Conservation (phyloP, 2,113 vertebrate species). For the Caracal caracal region DNA sequence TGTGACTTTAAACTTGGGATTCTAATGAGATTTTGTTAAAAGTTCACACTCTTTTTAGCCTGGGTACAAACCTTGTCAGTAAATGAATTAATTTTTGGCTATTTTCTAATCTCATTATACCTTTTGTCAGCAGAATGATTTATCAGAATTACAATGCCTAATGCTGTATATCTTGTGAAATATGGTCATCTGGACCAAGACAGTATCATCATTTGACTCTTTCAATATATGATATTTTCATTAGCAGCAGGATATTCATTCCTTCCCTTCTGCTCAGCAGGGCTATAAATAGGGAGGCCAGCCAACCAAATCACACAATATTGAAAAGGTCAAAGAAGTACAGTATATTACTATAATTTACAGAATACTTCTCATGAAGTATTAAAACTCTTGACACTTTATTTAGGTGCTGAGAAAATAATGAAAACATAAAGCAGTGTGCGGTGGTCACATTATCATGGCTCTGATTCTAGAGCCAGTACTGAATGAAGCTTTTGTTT, state of each 20-base stretch:
- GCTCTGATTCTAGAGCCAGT: slow-evolving; percentile 43
- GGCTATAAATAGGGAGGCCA: slow-evolving; percentile 84
- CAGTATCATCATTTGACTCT: slow-evolving; percentile 75
- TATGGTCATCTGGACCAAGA: slow-evolving; percentile 60
- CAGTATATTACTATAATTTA: slow-evolving; percentile 83
- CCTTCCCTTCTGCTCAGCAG: slow-evolving; percentile 65
- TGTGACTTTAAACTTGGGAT: slow-evolving; percentile 77
- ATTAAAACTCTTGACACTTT: slow-evolving; percentile 81
- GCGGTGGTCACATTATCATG: slow-evolving; percentile 48
- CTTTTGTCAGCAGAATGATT: slow-evolving; percentile 84
- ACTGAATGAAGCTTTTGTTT: slow-evolving; percentile 57
- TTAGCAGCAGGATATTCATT: slow-evolving; percentile 81
- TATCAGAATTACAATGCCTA: slow-evolving; percentile 80
- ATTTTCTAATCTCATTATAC: slow-evolving; percentile 86
- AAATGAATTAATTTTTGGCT: slow-evolving; percentile 82
- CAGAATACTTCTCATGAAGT: slow-evolving; percentile 75
- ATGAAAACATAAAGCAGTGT: slow-evolving; percentile 76
- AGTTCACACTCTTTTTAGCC: slow-evolving; percentile 69
- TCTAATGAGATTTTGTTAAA: slow-evolving; percentile 81
- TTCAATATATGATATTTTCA: slow-evolving; percentile 82
- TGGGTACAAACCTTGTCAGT: slow-evolving; percentile 76
- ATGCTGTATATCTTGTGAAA: slow-evolving; percentile 77
- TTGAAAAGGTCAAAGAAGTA: slow-evolving; percentile 84
- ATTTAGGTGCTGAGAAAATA: slow-evolving; percentile 79
- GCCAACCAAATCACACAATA: slow-evolving; percentile 84